Conservation (phyloP, 2,888 invertebrate genomes). For the Dolomedes plantarius region DNA sequence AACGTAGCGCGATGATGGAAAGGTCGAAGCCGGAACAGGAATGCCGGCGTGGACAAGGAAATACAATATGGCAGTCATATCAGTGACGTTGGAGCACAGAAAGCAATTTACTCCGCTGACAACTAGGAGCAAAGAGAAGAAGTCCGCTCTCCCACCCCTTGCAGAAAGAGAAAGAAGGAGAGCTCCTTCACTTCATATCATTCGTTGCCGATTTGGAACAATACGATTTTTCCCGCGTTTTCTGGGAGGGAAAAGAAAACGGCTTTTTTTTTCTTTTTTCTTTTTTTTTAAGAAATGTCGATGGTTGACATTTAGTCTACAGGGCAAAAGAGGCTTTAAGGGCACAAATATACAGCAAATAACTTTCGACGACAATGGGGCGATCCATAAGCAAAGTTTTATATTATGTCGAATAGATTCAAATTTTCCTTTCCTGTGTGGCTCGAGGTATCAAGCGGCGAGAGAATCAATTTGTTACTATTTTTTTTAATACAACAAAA, state of each 20-base stretch:
- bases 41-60: conserved; percentile 22
- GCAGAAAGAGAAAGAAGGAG: background rate
- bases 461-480: too few species aligned
- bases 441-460: too few species aligned
- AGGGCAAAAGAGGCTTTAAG: too few species aligned
- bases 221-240: background rate
- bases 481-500: too few species aligned
- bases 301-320: background rate
- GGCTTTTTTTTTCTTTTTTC: background rate
- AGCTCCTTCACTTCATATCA: conserved; percentile 1
- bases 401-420: too few species aligned
- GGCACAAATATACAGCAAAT: too few species aligned
- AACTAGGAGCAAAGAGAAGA: background rate
- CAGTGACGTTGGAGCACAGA: conserved; percentile 49
- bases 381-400: too few species aligned
- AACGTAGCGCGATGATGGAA: background rate
- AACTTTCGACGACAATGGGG: too few species aligned
- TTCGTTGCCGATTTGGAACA: background rate
- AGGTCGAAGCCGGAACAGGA: background rate
- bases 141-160: background rate
- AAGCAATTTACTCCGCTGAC: conserved; percentile 61
- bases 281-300: background rate
- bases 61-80: conserved; percentile 71
- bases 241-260: background rate
- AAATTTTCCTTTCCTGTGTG: too few species aligned